phyloP scores from a whole-genome alignment of 2,113 vertebrate species.

The Thinocorus orbignyianus region DNA sequence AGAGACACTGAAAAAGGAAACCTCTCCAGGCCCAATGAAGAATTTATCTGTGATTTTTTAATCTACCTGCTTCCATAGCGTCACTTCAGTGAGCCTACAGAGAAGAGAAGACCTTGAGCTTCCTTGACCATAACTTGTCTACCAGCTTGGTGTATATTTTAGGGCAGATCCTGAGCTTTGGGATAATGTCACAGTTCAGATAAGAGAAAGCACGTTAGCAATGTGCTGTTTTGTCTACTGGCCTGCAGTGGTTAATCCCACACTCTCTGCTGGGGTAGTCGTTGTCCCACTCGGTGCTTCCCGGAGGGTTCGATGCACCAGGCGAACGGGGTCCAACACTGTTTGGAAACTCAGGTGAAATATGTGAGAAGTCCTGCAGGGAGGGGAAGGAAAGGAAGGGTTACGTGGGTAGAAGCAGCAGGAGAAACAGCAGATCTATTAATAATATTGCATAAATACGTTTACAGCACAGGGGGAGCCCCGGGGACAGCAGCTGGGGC shows the following conservation, averaged over 20 bases:
- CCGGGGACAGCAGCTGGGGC: not conserved
- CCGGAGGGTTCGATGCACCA: slow-evolving; percentile 83
- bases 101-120: not conserved
- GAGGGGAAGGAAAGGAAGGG: not conserved
- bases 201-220: not conserved
- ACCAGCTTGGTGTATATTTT: not conserved
- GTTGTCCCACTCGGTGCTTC: slow-evolving; percentile 90
- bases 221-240: slow-evolving; percentile 34
- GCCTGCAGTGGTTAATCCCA: slow-evolving; percentile 96
- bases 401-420: not conserved
- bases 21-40: not conserved
- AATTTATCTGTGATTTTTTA: not conserved
- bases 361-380: slow-evolving; percentile 89
- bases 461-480: not conserved
- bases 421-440: not conserved
- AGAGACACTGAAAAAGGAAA: not conserved
- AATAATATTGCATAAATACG: accelerated
- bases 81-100: not conserved
- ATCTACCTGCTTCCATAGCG: not conserved
- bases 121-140: not conserved
- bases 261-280: slow-evolving; percentile 96
- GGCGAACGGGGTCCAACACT: slow-evolving; percentile 91
- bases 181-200: not conserved
- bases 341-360: slow-evolving; percentile 92
- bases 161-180: not conserved